These are phyloP conservation scores for Harpalus rufipes DNA, from an alignment of 2,888 invertebrate genomes.

Conservation along the genomic window DNA sequence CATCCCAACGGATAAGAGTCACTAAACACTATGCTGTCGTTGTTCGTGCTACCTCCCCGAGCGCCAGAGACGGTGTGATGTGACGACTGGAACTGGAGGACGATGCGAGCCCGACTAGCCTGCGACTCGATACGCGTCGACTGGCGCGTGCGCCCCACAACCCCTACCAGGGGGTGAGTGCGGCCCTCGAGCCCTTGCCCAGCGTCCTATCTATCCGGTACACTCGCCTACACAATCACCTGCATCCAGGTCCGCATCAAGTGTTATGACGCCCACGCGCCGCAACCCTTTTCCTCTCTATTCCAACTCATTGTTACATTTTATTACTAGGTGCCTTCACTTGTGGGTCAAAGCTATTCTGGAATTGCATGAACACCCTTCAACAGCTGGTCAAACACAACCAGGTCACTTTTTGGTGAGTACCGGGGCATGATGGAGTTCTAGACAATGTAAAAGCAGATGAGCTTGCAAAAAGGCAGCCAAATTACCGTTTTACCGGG, in stretches of 20 bases:
- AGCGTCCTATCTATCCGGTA: slow-evolving; percentile 62
- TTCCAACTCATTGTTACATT: too few relatives aligned
- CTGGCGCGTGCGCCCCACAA: slow-evolving; percentile 74
- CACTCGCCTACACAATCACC: slow-evolving; percentile 62
- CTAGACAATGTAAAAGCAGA: too few relatives aligned
- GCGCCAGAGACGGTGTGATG: slow-evolving; percentile 75
- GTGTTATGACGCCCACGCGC: too few relatives aligned
- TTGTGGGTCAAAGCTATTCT: too few relatives aligned
- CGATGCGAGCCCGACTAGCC: slow-evolving; percentile 56
- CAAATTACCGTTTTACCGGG: too few relatives aligned
- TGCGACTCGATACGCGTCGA: slow-evolving; percentile 75
- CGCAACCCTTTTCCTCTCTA: too few relatives aligned
- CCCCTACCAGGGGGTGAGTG: slow-evolving; percentile 19
- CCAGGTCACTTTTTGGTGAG: too few relatives aligned
- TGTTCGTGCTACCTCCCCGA: not conserved
- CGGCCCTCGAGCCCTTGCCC: slow-evolving; percentile 32
- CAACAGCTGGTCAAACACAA: too few relatives aligned
- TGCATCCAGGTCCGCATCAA: slow-evolving; percentile 4
- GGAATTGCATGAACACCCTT: too few relatives aligned
- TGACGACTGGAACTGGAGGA: slow-evolving; percentile 62
- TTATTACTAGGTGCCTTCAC: too few relatives aligned
- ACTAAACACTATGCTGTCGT: not conserved
- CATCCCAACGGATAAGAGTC: not conserved
- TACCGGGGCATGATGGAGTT: too few relatives aligned
- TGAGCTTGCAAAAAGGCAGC: too few relatives aligned